phyloP scores from a whole-genome alignment of 2,888 invertebrate species.

The Catocala nupta region DNA sequence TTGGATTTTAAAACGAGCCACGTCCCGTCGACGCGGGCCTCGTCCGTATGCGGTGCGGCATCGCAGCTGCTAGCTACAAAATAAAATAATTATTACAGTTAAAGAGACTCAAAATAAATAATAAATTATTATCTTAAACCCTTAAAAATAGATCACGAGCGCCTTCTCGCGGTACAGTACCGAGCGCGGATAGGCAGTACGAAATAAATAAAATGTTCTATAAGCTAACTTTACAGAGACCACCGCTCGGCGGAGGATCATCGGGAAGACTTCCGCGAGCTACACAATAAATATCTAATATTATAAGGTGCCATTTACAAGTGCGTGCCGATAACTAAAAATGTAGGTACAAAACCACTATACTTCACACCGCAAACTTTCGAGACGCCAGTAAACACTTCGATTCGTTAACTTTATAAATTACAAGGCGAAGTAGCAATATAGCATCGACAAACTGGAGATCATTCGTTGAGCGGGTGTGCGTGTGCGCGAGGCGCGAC shows the following conservation, averaged over 20 bases:
- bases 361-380: conserved; percentile 86
- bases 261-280: conserved; percentile 87
- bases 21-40: conserved; percentile 82
- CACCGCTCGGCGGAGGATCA: conserved; percentile 87
- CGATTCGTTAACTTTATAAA: conserved; percentile 76
- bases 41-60: conserved; percentile 84
- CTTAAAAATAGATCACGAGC: conserved; percentile 88
- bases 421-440: conserved; percentile 80
- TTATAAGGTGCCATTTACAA: conserved; percentile 86
- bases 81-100: conserved; percentile 83
- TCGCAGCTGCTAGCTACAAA: conserved; percentile 81
- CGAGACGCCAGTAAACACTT: conserved; percentile 85
- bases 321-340: conserved; percentile 84
- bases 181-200: conserved; percentile 86
- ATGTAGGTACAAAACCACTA: conserved; percentile 75
- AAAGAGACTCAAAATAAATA: conserved; percentile 88
- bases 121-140: conserved; percentile 87
- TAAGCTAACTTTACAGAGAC: conserved; percentile 86
- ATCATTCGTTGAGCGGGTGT: conserved; percentile 87
- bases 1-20: conserved; percentile 67
- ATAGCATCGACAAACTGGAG: conserved; percentile 85
- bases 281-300: conserved; percentile 86
- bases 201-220: conserved; percentile 86
- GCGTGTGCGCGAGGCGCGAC: conserved; percentile 73
- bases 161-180: conserved; percentile 86